A percentile compares a stretch with the other conserved stretches of the same genome.
phyloP scores from a whole-genome alignment of 2,888 invertebrate species.

The Cheilosia soror region DNA sequence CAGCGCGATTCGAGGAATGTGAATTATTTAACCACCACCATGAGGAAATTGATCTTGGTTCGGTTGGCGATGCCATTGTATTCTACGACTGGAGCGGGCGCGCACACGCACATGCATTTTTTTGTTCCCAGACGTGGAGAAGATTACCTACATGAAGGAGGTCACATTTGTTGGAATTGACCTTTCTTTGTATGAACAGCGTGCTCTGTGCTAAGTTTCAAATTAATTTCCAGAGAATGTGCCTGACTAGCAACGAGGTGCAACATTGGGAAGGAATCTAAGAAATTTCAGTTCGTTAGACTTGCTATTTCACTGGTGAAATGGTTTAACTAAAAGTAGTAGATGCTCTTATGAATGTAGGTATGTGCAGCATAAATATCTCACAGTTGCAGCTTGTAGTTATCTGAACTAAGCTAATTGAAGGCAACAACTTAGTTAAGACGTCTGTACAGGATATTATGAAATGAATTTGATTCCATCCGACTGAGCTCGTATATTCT shows the following conservation, averaged over 20 bases:
- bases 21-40: conserved; percentile 73
- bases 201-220: conserved; percentile 15
- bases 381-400: background rate
- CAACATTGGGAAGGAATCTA: background rate
- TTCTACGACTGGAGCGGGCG: conserved; percentile 18
- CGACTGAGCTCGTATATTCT: too few relatives aligned
- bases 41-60: conserved; percentile 63
- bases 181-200: conserved; percentile 28
- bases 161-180: conserved; percentile 50
- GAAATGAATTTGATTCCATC: too few relatives aligned
- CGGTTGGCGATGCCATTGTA: conserved; percentile 49
- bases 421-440: background rate
- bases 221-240: conserved; percentile 16
- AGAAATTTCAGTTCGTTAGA: background rate
- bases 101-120: conserved; percentile 36
- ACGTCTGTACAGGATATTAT: background rate
- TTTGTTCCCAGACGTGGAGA: conserved; percentile 36
- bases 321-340: conserved; percentile 6
- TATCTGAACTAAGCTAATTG: background rate
- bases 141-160: conserved; percentile 56
- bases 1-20: conserved; percentile 64
- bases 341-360: background rate
- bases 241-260: background rate
- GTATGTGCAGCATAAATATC: background rate
- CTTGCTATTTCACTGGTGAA: background rate